A percentile compares a stretch with the other conserved stretches of the same genome.
phyloP scores from a whole-genome alignment of 2,797 vertebrate genomes.

The Myioborus melanocephalus region DNA sequence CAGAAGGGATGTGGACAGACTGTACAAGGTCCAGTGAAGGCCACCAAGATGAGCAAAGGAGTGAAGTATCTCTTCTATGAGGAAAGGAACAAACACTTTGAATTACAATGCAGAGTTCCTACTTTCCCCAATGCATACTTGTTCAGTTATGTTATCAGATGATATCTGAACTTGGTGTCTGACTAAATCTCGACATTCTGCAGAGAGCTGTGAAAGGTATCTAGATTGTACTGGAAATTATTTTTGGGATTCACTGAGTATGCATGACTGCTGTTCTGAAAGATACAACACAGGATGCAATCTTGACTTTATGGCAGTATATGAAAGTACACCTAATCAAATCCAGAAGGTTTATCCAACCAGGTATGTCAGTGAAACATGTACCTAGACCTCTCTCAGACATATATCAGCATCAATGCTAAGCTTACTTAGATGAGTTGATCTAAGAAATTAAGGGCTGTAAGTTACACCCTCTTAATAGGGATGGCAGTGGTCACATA shows the following conservation, averaged over 20 bases:
- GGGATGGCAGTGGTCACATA: background rate
- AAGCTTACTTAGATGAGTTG: background rate
- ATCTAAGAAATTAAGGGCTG: background rate
- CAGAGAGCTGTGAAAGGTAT: background rate
- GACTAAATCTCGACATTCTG: background rate
- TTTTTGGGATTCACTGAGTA: background rate
- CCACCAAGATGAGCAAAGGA: background rate
- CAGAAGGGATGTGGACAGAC: background rate
- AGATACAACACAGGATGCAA: background rate
- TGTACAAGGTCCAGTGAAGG: background rate
- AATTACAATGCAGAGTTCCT: background rate
- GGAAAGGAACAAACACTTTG: background rate
- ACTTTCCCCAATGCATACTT: background rate
- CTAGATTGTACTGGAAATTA: background rate
- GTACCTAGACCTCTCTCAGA: background rate
- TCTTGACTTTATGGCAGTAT: background rate
- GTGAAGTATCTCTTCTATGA: background rate
- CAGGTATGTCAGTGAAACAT: background rate
- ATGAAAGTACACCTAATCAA: background rate
- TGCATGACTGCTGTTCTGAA: background rate
- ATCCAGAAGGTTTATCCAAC: background rate
- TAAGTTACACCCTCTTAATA: slow-evolving; percentile 4
- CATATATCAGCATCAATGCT: background rate
- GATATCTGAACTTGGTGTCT: background rate
- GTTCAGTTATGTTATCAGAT: background rate